Evolutionary conservation across 2,797 vertebrate species (phyloP), one percentile per base, ranked within the genome.

Genomic region (Saguinus oedipus): DNA sequence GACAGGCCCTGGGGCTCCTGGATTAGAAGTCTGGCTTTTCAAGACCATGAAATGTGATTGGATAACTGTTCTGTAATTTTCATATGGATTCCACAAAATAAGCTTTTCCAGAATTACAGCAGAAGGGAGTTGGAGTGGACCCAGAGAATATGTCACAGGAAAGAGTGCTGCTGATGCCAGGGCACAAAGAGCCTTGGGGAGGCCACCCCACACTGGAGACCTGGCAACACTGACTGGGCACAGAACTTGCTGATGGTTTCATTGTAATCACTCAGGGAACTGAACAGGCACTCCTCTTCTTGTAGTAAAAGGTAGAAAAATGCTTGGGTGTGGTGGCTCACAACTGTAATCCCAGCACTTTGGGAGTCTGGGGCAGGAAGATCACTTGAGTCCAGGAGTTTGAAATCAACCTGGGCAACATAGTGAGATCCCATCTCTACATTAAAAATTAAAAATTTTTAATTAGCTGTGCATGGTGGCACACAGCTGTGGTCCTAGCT

Each of bases 171-270:
- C 42, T 5, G 8, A 64, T 2, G 15, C 8, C 72, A 81, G 64
- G 30, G 0, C 68, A 46, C 0, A 2, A 44, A 42, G 39, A 22
- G 33, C 59, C 20, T 39, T 7, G 2, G 1, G 42, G 20, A 61
- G 11, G 4, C 10, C 0, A 2, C 30, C 46, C 42, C 30, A 1
- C 13, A 7, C 30, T 1, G 7, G 26, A n/a, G 42, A 72, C 17
- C 19, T 1, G 4, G 2, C 1, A 10, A 15, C 7, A 1, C 0
- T 30, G 9, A 14, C 36, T 14, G 9, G 14, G 36, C 1, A 11
- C 39, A 26, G 27, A 30, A 33, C 4, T 27, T 48, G 30, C 36
- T 12, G 4, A 3, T 0, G 4, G 12, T 26, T 64, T 79, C 14
- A 1, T 48, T 19, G 5, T 5, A 5, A 39, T 79, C 79, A 50